Conservation (phyloP, 2,113 vertebrate species). For the Otolemur garnettii region DNA sequence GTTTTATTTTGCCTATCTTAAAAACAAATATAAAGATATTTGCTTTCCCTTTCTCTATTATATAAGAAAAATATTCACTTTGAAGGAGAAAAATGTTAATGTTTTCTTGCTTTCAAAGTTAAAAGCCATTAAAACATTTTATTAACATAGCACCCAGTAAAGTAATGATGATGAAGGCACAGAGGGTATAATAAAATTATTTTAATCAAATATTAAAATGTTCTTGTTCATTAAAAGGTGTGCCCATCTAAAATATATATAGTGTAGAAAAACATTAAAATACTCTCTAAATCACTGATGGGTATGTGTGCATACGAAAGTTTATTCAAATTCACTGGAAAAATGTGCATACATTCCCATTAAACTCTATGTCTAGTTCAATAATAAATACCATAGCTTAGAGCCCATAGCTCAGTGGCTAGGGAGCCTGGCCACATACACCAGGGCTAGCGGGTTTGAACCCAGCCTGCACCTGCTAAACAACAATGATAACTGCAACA, state of each 20-base stretch:
- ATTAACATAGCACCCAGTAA: slow-evolving; percentile 51
- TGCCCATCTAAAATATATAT: slow-evolving; percentile 52
- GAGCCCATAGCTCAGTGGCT: too few relatives aligned
- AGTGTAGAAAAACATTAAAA: slow-evolving; percentile 49
- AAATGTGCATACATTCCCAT: not conserved
- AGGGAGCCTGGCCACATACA: too few relatives aligned
- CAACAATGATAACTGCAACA: too few relatives aligned
- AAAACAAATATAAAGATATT: slow-evolving; percentile 39
- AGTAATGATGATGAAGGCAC: slow-evolving; percentile 67
- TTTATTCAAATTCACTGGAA: not conserved
- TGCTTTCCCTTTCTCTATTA: not conserved
- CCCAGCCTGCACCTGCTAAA: too few relatives aligned
- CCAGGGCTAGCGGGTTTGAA: too few relatives aligned
- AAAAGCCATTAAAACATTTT: slow-evolving; percentile 58
- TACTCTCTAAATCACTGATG: not conserved
- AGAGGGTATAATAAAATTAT: slow-evolving; percentile 47
- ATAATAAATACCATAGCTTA: not conserved
- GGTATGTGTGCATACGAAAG: not conserved
- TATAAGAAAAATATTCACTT: slow-evolving; percentile 38
- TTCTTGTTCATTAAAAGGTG: slow-evolving; percentile 49
- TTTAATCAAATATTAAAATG: slow-evolving; percentile 63
- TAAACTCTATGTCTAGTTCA: not conserved
- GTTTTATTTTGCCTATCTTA: slow-evolving; percentile 44
- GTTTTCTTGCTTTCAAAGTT: slow-evolving; percentile 34
- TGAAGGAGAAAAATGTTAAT: slow-evolving; percentile 6